Evolutionary conservation across 1,140 invertebrate genomes (phyloP).

Genomic region (Cheumatopsyche charites): DNA sequence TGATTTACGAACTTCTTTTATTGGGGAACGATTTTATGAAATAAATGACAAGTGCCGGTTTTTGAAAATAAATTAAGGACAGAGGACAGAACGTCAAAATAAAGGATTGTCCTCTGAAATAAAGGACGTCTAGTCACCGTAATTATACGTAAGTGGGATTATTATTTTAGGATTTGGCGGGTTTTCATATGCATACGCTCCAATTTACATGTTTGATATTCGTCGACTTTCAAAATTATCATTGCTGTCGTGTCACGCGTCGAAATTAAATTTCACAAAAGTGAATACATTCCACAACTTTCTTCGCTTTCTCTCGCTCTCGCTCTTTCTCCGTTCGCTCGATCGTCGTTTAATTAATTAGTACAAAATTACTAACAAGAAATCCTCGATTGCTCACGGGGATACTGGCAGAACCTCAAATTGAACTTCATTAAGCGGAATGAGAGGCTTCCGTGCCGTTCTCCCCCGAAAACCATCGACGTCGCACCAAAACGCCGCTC

Average conservation of each 20-base stretch:
- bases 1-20: too few relatives aligned
- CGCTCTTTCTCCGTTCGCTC: too few relatives aligned
- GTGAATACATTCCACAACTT: too few relatives aligned
- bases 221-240: not conserved
- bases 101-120: too few relatives aligned
- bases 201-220: slow-evolving; percentile 21
- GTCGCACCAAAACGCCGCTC: slow-evolving; percentile 5
- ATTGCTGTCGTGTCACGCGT: too few relatives aligned
- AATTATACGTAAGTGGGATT: slow-evolving; percentile 21
- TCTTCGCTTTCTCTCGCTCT: too few relatives aligned
- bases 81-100: too few relatives aligned
- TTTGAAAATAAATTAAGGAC: too few relatives aligned
- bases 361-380: slow-evolving; percentile 6
- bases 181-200: slow-evolving; percentile 23
- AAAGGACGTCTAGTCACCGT: too few relatives aligned
- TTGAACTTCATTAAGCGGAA: slow-evolving; percentile 5
- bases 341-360: not conserved
- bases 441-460: not conserved
- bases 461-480: not conserved
- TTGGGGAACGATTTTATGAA: too few relatives aligned
- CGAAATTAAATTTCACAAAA: too few relatives aligned
- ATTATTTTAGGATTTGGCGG: slow-evolving; percentile 23
- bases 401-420: slow-evolving; percentile 10
- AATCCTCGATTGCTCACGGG: not conserved
- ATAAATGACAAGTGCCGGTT: too few relatives aligned